Evolutionary conservation across 2,113 vertebrate genomes (phyloP).

Genomic region (Clinocottus analis): DNA sequence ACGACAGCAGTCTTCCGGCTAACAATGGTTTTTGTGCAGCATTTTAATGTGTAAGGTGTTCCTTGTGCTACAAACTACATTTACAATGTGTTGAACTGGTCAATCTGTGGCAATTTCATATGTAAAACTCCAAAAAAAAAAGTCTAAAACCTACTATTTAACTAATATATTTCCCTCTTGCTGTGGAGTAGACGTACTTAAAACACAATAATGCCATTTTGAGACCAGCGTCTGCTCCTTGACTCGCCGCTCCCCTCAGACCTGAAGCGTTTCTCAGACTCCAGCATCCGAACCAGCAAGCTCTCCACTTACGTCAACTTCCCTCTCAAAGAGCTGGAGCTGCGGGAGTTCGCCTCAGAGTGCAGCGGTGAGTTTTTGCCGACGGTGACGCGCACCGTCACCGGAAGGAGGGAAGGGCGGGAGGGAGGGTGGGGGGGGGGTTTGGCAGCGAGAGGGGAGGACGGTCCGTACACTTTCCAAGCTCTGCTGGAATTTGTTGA

Average conservation of each 20-base stretch:
- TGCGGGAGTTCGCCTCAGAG: constrained; percentile 91
- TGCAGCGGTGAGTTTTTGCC: constrained; percentile 86
- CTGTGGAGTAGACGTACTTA: not conserved
- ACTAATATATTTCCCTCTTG: not conserved
- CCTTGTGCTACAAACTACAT: too few species aligned
- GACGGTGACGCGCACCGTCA: not conserved
- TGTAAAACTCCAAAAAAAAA: not conserved
- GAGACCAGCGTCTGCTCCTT: constrained; percentile 76
- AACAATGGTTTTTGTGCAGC: too few species aligned
- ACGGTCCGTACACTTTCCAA: not conserved
- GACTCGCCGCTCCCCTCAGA: constrained; percentile 81
- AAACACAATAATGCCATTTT: not conserved
- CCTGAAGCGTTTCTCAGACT: constrained; percentile 96
- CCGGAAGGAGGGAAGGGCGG: too few species aligned
- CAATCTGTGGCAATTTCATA: not conserved
- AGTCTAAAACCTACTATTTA: not conserved
- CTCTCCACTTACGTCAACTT: constrained; percentile 95
- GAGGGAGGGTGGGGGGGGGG: too few species aligned
- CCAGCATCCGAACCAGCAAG: constrained; percentile 90
- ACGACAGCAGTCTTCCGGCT: not conserved
- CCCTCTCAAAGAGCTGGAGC: constrained; percentile 93
- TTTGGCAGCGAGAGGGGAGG: too few species aligned
- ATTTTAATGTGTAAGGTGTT: too few species aligned
- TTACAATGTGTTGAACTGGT: not conserved
- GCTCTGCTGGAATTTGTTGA: not conserved